Evolutionary conservation across 2,797 vertebrate species (phyloP).

Genomic region (Echeneis naucrates): DNA sequence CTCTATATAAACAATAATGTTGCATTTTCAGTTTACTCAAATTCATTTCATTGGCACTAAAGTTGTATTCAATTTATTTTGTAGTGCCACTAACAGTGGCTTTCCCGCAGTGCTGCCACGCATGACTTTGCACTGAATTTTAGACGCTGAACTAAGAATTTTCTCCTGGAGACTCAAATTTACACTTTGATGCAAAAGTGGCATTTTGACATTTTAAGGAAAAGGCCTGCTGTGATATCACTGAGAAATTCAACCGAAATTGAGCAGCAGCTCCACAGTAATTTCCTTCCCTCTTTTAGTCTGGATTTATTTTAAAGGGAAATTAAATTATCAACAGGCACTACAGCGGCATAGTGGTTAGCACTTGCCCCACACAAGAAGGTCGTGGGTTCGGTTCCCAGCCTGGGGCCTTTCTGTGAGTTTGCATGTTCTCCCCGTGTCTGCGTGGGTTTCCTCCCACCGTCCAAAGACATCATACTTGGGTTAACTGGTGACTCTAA

Average conservation of each 20-base stretch:
- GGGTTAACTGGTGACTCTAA: too few relatives aligned
- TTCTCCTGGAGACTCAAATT: slow-evolving; percentile 9
- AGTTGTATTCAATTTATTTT: background rate
- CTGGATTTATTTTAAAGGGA: slow-evolving; percentile 30
- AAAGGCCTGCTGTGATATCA: slow-evolving; percentile 28
- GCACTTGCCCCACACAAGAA: too few relatives aligned
- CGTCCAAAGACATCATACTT: too few relatives aligned
- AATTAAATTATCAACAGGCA: slow-evolving; percentile 22
- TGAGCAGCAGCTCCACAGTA: slow-evolving; percentile 20
- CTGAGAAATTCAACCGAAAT: slow-evolving; percentile 6
- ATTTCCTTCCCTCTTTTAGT: background rate
- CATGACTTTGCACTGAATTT: background rate
- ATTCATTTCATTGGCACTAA: background rate
- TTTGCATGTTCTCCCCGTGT: too few relatives aligned
- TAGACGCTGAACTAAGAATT: background rate
- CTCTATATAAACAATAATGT: background rate
- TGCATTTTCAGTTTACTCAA: background rate
- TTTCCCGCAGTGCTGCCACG: background rate
- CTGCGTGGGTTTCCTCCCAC: too few relatives aligned
- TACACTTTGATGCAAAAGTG: slow-evolving; percentile 1
- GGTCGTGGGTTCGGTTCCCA: too few relatives aligned
- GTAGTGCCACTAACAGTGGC: too few relatives aligned
- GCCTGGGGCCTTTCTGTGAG: too few relatives aligned
- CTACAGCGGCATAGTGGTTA: too few relatives aligned
- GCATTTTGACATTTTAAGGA: slow-evolving; percentile 11